Base-by-base conservation (phyloP, 2,888 invertebrate genomes). In the Lacanobia oleracea region DNA sequence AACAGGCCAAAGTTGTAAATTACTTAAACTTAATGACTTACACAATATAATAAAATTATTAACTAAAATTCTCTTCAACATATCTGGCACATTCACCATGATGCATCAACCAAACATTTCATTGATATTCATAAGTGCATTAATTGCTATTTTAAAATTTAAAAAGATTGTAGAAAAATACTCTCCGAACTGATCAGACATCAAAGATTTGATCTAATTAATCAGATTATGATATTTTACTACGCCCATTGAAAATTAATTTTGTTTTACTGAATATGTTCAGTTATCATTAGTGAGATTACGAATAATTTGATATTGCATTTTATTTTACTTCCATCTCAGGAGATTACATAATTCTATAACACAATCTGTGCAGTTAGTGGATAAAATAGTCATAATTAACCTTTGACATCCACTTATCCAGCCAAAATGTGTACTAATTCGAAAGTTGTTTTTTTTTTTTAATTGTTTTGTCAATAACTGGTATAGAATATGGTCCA, bases 1-100 rank as follows among this genome's bases (percentile, higher is more conserved):
- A 96, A 96, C 95, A 95, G 95, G 93, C 94, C 95, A 94, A 86
- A 95, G 94, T 95, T 95, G 96, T 96, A 95, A 95, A 95, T 96
- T 95, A 95, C 95, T 96, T 96, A 95, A 96, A 96, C 95, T 95
- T 95, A 95, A 96, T 96, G 95, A 95, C 96, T 95, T 95, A 95
- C 94, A 95, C 92, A 95, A 95, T 95, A 95, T 93, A 95, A 95
- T 95, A 95, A 95, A 95, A 94, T 95, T 95, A 95, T 93, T 94
- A 96, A 96, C 96, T 96, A 95, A 96, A 96, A 95, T 93, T 95
- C 90, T 95, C 93, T 94, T 94, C 94, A 95, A 95, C 95, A 95
- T 94, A 94, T 95, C 94, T 95, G 95, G 95, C 95, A 95, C 94
- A 87, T 93, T 91, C 92, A 94, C 94, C 94, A 93, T 91, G 92